phyloP scores from a whole-genome alignment of 2,888 invertebrate genomes.

The Lysandra coridon region DNA sequence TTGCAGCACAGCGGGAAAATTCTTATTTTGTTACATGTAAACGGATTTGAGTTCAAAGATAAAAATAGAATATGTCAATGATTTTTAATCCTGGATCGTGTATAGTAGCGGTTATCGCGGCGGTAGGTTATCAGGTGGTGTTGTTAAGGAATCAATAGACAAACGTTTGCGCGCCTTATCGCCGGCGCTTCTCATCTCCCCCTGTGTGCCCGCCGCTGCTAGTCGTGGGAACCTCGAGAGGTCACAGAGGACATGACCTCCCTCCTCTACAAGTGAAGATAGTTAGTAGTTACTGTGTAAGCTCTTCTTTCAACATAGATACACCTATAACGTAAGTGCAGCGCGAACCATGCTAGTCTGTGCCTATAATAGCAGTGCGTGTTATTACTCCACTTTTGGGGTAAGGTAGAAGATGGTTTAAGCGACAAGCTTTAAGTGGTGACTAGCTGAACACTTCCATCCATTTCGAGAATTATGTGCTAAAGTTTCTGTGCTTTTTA shows the following conservation, averaged over 20 bases:
- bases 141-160: constrained; percentile 57
- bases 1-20: background rate
- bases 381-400: too few relatives aligned
- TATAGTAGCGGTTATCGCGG: background rate
- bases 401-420: background rate
- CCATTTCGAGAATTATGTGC: too few relatives aligned
- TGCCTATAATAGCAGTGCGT: too few relatives aligned
- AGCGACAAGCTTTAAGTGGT: background rate
- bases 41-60: too few relatives aligned
- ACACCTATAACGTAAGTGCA: too few relatives aligned
- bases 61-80: background rate
- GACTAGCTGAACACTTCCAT: background rate
- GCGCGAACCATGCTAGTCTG: too few relatives aligned
- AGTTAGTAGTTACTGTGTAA: background rate
- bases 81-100: background rate
- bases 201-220: constrained; percentile 13
- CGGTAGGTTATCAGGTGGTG: constrained; percentile 39
- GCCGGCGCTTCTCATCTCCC: constrained; percentile 40
- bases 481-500: too few relatives aligned
- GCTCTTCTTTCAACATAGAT: background rate
- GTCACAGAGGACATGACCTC: background rate
- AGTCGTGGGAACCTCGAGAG: constrained; percentile 40
- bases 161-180: constrained; percentile 55
- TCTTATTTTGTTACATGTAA: too few relatives aligned
- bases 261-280: background rate